phyloP scores from a whole-genome alignment of 2,888 invertebrate genomes.

The Harpalus rufipes region DNA sequence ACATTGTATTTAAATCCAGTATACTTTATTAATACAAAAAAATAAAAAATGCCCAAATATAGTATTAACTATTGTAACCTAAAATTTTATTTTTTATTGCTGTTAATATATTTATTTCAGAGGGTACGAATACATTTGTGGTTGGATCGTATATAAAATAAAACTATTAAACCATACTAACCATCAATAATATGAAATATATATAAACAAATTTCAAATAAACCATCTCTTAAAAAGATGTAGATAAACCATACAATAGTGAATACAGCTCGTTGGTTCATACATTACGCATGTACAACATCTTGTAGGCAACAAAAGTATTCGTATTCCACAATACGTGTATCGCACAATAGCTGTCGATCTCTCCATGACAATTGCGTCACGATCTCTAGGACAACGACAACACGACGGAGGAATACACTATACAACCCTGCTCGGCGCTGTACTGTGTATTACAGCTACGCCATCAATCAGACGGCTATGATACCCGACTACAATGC shows the following conservation, averaged over 20 bases:
- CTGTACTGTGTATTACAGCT: background rate
- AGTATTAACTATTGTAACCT: too few relatives aligned
- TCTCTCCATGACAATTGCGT: conserved; percentile 22
- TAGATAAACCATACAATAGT: background rate
- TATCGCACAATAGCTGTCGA: conserved; percentile 38
- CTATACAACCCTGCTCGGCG: conserved; percentile 1
- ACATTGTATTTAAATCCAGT: too few relatives aligned
- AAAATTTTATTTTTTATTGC: too few relatives aligned
- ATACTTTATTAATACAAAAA: too few relatives aligned
- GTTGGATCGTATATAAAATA: too few relatives aligned
- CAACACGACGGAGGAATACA: conserved; percentile 32
- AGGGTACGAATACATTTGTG: too few relatives aligned
- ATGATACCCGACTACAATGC: conserved; percentile 71
- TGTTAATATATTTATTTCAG: too few relatives aligned
- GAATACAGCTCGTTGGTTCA: background rate
- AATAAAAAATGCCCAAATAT: too few relatives aligned
- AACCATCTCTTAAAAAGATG: background rate
- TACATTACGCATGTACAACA: conserved; percentile 38
- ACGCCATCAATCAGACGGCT: conserved; percentile 72
- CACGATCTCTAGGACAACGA: conserved; percentile 18
- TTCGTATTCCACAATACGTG: conserved; percentile 9
- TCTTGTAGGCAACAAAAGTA: conserved; percentile 17
- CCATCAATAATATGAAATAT: background rate
- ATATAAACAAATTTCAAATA: background rate
- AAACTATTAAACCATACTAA: too few relatives aligned